phyloP scores from a whole-genome alignment of 2,888 invertebrate genomes.

The Gastracanthus pulcherrimus region DNA sequence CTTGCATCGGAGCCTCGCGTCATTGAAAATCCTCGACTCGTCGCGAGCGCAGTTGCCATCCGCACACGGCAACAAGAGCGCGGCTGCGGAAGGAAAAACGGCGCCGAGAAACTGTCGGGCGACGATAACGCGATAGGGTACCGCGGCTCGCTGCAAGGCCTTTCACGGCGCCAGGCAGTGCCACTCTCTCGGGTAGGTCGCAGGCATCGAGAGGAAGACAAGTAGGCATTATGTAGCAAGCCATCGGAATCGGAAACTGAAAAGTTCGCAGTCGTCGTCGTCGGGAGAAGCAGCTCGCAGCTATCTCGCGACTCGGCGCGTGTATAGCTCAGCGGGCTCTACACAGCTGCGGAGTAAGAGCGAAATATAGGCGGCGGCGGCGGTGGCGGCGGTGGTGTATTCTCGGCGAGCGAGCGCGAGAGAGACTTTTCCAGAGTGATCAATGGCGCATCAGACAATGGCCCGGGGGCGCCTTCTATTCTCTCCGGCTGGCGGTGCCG shows the following conservation, averaged over 20 bases:
- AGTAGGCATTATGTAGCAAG: constrained; percentile 53
- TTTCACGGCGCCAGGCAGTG: too few relatives aligned
- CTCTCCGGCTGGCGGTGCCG: constrained; percentile 7
- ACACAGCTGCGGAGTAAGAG: not conserved
- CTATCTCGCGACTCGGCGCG: constrained; percentile 13
- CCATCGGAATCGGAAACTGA: constrained; percentile 54
- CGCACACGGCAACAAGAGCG: too few relatives aligned
- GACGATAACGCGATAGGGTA: constrained; percentile 9
- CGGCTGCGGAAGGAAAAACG: constrained; percentile 23
- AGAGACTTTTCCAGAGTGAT: constrained; percentile 52
- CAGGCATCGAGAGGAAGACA: constrained; percentile 19
- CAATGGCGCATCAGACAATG: constrained; percentile 56
- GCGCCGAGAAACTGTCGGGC: constrained; percentile 8
- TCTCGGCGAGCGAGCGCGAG: constrained; percentile 4
- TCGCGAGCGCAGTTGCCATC: not conserved
- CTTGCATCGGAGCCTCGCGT: not conserved
- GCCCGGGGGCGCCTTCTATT: constrained; percentile 49
- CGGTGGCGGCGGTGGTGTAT: not conserved
- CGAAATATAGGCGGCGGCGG: constrained; percentile 42
- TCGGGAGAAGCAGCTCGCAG: too few relatives aligned
- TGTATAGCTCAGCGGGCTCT: too few relatives aligned
- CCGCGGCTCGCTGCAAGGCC: not conserved
- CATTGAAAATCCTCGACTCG: not conserved
- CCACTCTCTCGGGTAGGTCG: not conserved
- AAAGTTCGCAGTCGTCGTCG: constrained; percentile 43